Percentiles rank a stretch among this genome's conserved stretches.
phyloP scores from a whole-genome alignment of 2,113 vertebrate genomes.

The Entomyzon cyanotis region DNA sequence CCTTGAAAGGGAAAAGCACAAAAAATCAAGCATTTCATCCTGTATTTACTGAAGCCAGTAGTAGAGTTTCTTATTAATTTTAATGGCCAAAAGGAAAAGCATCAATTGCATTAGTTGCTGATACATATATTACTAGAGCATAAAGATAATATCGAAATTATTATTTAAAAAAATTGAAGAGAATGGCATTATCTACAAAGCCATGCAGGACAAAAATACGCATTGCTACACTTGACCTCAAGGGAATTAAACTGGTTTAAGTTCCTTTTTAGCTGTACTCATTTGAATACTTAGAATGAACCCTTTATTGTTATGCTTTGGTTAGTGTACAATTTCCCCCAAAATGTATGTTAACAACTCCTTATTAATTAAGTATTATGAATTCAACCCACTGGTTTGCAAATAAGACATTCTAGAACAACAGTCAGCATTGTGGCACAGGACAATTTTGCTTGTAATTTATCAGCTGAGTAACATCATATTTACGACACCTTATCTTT shows the following conservation, averaged over 20 bases:
- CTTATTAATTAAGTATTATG: conserved; percentile 12
- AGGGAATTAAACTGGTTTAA: not conserved
- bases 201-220: not conserved
- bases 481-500: conserved; percentile 8
- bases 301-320: not conserved
- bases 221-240: not conserved
- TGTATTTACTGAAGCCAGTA: not conserved
- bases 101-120: conserved; percentile 20
- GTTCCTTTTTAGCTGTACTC: not conserved
- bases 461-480: not conserved
- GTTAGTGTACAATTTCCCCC: not conserved
- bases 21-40: not conserved
- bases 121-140: not conserved
- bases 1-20: not conserved
- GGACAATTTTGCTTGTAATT: not conserved
- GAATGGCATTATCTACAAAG: conserved; percentile 27
- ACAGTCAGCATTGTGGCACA: not conserved
- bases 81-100: conserved; percentile 22
- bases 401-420: not conserved
- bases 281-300: not conserved
- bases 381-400: not conserved
- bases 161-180: conserved; percentile 14
- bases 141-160: conserved; percentile 9
- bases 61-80: conserved; percentile 31
- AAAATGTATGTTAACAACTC: not conserved